Base-by-base conservation (phyloP, 2,888 invertebrate genomes). In the Pachydiplax longipennis region DNA sequence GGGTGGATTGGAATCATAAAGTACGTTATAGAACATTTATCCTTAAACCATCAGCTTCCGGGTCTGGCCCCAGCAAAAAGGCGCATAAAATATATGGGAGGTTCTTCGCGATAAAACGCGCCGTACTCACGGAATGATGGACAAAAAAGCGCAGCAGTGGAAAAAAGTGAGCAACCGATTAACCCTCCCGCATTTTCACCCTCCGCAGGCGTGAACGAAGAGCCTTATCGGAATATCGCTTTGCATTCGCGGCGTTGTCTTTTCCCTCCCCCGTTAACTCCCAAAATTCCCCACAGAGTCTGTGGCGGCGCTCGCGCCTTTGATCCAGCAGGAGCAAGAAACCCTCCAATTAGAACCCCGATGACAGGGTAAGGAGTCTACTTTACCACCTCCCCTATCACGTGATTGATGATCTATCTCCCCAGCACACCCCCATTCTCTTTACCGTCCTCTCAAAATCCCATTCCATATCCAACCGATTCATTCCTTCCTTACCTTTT, bases 301-400 rank as follows among this genome's bases (percentile, higher is more conserved):
- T 40, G 61, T 53, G 87, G 87, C 61, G 87, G 87, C 65, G 48
- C 87, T n/a, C 61, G 8, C 61, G 61, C 61, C 61, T 87, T 87
- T 87, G 87, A 87, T 87, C 87, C 87, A 25, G 53, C 58, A 87
- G 87, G 87, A n/a, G 87, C 87, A 87, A 87, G 87, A 87, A 87
- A 87, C 87, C 87, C 58, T 87, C 87, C 87, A 87, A 87, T 87
- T 87, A 87, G 87, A 87, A 87, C 87, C 87, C 58, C 87, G 87
- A 87, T 87, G 87, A 87, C 87, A 87, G 87, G 87, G 87, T 87
- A 61, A 87, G 65, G 87, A 87, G 58, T 87, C 87, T 61, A 37
- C 25, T 31, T 73, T 73, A 2, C 53, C 44, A 65, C 90, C 82
- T 40, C 91, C 37, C 81, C 44, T 18, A 37, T 87, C 87, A 37